Conservation (phyloP, 1,140 invertebrate species). For the Batillaria attramentaria region DNA sequence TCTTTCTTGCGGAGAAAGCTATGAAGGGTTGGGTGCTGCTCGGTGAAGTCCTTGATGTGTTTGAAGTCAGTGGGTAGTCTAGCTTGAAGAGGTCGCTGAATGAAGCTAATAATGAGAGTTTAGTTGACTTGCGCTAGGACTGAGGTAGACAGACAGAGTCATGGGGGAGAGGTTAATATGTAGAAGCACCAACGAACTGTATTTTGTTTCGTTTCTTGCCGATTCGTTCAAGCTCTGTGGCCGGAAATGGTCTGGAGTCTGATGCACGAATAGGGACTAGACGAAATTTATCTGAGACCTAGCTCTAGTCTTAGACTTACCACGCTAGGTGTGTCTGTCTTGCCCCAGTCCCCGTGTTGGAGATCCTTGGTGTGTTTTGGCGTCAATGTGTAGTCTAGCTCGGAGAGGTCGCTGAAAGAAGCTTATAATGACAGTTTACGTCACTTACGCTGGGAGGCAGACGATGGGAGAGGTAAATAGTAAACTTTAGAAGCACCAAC, state of each 20-base stretch:
- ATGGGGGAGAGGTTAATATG: background rate
- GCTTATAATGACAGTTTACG: too few relatives aligned
- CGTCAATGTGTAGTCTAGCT: too few relatives aligned
- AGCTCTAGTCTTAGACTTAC: background rate
- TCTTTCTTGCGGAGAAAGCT: background rate
- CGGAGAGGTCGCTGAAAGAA: too few relatives aligned
- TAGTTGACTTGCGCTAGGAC: conserved; percentile 1
- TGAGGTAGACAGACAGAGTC: background rate
- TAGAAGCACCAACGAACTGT: too few relatives aligned
- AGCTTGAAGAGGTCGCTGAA: background rate
- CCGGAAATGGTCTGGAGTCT: too few relatives aligned
- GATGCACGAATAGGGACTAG: background rate
- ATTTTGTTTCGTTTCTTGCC: background rate
- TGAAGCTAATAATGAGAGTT: conserved; percentile 9
- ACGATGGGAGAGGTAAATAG: too few relatives aligned
- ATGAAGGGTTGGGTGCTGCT: too few relatives aligned
- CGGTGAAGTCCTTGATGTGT: background rate
- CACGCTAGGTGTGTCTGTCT: background rate
- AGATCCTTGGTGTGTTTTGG: too few relatives aligned
- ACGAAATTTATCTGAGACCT: background rate
- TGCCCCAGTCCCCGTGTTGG: too few relatives aligned
- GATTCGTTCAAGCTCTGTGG: background rate
- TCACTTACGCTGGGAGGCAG: too few relatives aligned
- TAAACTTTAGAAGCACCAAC: too few relatives aligned
- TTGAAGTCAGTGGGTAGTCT: background rate